Base-by-base conservation (phyloP, 1,140 invertebrate genomes). In the Heliconius hermathena region DNA sequence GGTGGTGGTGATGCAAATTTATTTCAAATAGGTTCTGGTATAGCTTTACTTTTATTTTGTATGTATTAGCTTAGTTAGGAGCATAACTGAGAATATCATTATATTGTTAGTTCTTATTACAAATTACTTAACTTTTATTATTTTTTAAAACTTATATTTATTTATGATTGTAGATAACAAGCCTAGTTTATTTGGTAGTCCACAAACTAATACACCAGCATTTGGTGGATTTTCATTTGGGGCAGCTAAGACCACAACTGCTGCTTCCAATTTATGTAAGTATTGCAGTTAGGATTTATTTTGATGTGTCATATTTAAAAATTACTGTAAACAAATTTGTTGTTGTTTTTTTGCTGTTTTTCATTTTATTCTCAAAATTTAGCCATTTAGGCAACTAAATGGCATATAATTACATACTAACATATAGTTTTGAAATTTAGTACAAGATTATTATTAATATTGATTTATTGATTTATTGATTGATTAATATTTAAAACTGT, bases 201-300 rank as follows among this genome's bases (percentile, higher is more conserved):
- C 85, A 2, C 83, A 83, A 52, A 84, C 80, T 18, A 86, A 76
- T 82, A 84, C 87, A n/a, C 83, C 86, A 33, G 82, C 85, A 20
- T 91, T 90, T 83, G 87, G 88, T 9, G 82, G 85, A n/a, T 92
- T 93, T 72, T 77, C 86, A 38, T 91, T 92, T 86, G 91, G 92
- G 75, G 91, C 90, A 76, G 86, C 85, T 71, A 92, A 92, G 85
- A 90, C 90, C 2, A 85, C 88, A 26, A 84, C 88, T 18, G 73
- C 89, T 3, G 80, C 89, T 60, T 60, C 90, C n/a, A 83, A 84
- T 66, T 82, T 90, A 26, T 93, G 91, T 93, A 85, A 88, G 90
- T 88, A 22, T 54, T 71, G 38, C 8, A 74, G 41, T 46, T 11
- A 46, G 13, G 13, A 46, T 46, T 11, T 46, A 46, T 16, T 46